A percentile compares a stretch with the other conserved stretches of the same genome.
Conservation (phyloP, 2,113 vertebrate genomes). For the Halichoeres trimaculatus region DNA sequence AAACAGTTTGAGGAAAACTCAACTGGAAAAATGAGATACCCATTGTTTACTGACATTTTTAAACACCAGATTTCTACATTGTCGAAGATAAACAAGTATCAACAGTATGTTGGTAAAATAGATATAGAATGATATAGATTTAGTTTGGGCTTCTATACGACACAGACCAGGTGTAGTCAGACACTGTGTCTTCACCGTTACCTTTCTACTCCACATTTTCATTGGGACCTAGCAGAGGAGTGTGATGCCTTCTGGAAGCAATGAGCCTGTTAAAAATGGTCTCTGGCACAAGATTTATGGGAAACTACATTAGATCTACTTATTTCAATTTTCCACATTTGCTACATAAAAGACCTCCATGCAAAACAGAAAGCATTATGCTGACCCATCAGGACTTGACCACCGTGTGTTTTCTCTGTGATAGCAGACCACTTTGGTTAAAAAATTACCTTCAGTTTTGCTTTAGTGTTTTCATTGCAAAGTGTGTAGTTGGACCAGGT, state of each 20-base stretch:
- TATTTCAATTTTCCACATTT: conserved; percentile 22
- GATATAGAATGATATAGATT: no score
- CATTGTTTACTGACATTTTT: not conserved
- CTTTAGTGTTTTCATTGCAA: conserved; percentile 91
- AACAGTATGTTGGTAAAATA: no score
- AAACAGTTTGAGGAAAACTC: not conserved
- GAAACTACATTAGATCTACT: not conserved
- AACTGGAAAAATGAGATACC: no score
- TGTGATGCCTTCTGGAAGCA: conserved; percentile 5
- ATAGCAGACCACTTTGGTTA: conserved; percentile 14
- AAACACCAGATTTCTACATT: no score
- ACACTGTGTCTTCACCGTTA: no score
- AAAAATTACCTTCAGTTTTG: conserved; percentile 89
- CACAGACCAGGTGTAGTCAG: no score
- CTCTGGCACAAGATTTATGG: conserved; percentile 10
- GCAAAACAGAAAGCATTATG: conserved; percentile 6
- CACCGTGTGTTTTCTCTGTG: conserved; percentile 12
- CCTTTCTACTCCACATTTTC: no score
- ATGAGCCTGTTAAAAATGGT: conserved; percentile 3
- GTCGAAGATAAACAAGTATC: no score
- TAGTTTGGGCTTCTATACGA: no score
- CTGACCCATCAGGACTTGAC: conserved; percentile 26
- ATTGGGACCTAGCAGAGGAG: no score
- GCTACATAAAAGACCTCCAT: not conserved
- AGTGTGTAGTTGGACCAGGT: conserved; percentile 97